Evolutionary conservation across 2,888 invertebrate species (phyloP), one percentile per base, ranked within the genome.

Genomic region (Tinea pellionella): DNA sequence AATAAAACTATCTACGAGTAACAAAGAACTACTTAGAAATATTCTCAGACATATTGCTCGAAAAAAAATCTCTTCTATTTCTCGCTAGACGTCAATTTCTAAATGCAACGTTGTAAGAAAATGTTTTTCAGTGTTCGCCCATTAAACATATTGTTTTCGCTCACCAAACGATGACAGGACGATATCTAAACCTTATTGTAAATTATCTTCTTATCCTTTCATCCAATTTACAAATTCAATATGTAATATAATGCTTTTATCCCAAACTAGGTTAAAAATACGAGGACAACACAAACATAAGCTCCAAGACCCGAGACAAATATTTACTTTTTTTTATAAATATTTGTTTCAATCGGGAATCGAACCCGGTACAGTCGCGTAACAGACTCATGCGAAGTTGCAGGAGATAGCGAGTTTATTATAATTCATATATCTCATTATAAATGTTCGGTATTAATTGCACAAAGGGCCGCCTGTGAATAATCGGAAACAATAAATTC

Each of bases 401-500:
- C n/a, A n/a, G n/a, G n/a, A n/a, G n/a, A 47, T 47, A 8, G 47
- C 15, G 18, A 2, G 47, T 47, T 11, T n/a, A n/a, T n/a, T n/a
- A n/a, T n/a, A 24, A 24, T 53, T 53, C 53, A 53, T 53, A 57
- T 56, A 59, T 59, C 59, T 57, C 61, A 58, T 59, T 51, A 51
- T 60, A 60, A n/a, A 42, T 56, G 42, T 47, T 37, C 37, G n/a
- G 58, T 62, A 60, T 60, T 62, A 60, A 62, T 62, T 59, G 30
- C 60, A 53, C 59, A 32, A 42, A 59, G 37, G 62, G 59, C 62
- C 24, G 55, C 19, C 55, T 32, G 42, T 60, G 59, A 60, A 55
- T 62, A 62, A 62, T 62, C 60, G 62, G 59, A 62, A 59, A 58
- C 62, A 43, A 62, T 59, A 58, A 60, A 60, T 62, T 62, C 53